A percentile compares a stretch with the other conserved stretches of the same genome.
Conservation (phyloP, 2,797 vertebrate species). For the Acanthornis magna region DNA sequence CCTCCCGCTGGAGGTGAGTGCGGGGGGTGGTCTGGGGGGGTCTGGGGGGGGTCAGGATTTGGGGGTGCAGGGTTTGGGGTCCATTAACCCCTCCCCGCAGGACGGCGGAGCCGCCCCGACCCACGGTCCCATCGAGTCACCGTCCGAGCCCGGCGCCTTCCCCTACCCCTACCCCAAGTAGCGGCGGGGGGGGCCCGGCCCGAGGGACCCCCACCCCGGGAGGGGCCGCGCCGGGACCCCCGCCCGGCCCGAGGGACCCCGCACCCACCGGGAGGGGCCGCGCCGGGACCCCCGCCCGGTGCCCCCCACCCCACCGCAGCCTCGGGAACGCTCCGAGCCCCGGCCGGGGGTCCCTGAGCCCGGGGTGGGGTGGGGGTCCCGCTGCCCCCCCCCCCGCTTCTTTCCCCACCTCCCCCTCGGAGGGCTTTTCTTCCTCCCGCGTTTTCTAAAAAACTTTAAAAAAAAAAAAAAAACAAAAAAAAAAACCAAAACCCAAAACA, state of each 20-base stretch:
- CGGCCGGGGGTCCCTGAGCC: background rate
- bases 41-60: background rate
- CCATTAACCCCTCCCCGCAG: constrained; percentile 54
- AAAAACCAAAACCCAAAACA: background rate
- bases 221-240: background rate
- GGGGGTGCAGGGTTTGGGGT: background rate
- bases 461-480: background rate
- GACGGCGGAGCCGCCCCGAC: constrained; percentile 85
- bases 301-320: background rate
- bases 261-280: background rate
- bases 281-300: background rate
- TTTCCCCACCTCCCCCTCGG: background rate
- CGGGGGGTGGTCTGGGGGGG: no score
- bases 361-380: background rate
- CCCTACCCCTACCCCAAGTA: constrained; percentile 93
- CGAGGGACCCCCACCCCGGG: background rate
- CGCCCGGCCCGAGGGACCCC: background rate
- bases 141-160: constrained; percentile 87
- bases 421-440: background rate
- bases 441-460: background rate
- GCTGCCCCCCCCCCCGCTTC: background rate
- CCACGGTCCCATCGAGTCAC: constrained; percentile 86
- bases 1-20: constrained; percentile 87
- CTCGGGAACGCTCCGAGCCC: background rate
- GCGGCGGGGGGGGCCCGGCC: background rate